Base-by-base conservation (phyloP, 2,797 vertebrate genomes). In the Halcyon badia region DNA sequence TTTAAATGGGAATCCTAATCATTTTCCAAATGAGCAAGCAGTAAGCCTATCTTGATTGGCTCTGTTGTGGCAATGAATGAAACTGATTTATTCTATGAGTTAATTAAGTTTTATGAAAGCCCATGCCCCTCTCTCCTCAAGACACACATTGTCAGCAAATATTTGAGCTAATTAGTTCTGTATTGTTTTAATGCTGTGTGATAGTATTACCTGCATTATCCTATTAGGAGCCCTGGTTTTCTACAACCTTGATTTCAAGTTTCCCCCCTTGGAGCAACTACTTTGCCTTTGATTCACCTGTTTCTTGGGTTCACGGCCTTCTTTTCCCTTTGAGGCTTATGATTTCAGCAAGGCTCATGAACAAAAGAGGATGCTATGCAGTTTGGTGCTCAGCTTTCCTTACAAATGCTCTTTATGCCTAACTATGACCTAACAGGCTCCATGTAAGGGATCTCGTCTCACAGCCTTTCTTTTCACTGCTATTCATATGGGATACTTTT, bases 21-120 rank as follows among this genome's bases (percentile, higher is more conserved):
- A 35, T 97, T 97, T 98, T 97, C 96, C 96, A 98, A 98, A 98
- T 97, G 97, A 98, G 97, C 95, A 97, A 98, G 98, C 92, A 97
- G 83, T 81, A 91, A 97, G 92, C 86, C 90, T 87, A 89, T 62
- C 87, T 93, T 95, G 96, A 97, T 97, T 98, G 96, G 95, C 93
- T 98, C 70, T 57, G 84, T 94, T 94, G 68, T 94, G 93, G 77
- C 89, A 95, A 96, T 94, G 97, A 98, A 94, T 89, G 93, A 97
- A 97, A 96, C 92, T 92, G 91, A 98, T 97, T 98, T 98, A 90
- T 56, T 89, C 83, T 88, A 81, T 86, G 94, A 98, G 97, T 97
- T 98, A 98, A 98, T 98, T 98, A 98, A 95, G 93, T 97, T 93
- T 97, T 95, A 84, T 56, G 91, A 96, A 97, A 94, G 92, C 91